Percentiles rank a stretch among this genome's conserved stretches.
Evolutionary conservation across 2,113 vertebrate species (phyloP).

Genomic region (Bagarius yarrelli): DNA sequence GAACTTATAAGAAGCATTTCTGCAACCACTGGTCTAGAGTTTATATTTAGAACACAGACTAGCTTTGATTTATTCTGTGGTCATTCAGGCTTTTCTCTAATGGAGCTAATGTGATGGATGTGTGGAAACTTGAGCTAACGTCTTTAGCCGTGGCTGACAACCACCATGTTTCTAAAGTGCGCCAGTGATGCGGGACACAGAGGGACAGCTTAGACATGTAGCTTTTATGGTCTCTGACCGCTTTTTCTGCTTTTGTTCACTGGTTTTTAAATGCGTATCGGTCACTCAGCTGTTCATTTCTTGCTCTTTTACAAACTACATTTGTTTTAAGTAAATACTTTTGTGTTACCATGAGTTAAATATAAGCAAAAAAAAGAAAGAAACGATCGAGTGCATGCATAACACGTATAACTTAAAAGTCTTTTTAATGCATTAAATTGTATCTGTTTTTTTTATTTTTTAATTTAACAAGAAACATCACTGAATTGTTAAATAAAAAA

Average conservation of each 20-base stretch:
- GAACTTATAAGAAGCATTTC: background rate
- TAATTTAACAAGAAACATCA: background rate
- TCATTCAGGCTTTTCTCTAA: slow-evolving; percentile 10
- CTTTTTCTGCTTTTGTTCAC: slow-evolving; percentile 84
- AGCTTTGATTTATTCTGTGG: slow-evolving; percentile 29
- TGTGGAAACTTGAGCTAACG: slow-evolving; percentile 21
- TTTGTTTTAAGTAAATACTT: no score
- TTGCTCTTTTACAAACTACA: slow-evolving; percentile 18
- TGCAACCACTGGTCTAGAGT: background rate
- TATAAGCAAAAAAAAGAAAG: background rate
- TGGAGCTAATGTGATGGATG: slow-evolving; percentile 33
- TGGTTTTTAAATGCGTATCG: background rate
- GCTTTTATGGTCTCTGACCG: slow-evolving; percentile 80
- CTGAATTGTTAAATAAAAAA: background rate
- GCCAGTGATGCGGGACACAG: slow-evolving; percentile 72
- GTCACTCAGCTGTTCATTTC: slow-evolving; percentile 5
- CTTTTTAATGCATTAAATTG: no score
- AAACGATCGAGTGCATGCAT: background rate
- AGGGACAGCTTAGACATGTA: slow-evolving; percentile 78
- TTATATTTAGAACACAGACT: background rate
- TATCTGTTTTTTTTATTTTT: no score
- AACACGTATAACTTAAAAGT: no score
- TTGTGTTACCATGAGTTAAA: no score
- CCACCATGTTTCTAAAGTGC: slow-evolving; percentile 75
- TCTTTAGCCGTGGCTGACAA: slow-evolving; percentile 8